These are phyloP conservation scores for Petrosia ficiformis DNA, from an alignment of 37 sponge, comb jelly and placozoan genomes.

Conservation along the genomic window DNA sequence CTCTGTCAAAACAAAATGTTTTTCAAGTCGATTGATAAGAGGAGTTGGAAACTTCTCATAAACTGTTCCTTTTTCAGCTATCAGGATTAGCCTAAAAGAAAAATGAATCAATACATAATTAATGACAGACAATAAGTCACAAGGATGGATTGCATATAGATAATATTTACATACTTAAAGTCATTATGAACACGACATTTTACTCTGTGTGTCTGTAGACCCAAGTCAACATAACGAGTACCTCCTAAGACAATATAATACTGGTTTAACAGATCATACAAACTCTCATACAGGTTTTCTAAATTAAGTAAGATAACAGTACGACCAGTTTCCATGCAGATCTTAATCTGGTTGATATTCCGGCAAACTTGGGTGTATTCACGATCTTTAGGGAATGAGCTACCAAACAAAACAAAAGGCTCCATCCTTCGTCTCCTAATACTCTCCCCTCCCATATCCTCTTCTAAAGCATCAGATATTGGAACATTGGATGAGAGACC, in stretches of 20 bases:
- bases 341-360: slow-evolving; percentile 93
- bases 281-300: slow-evolving; percentile 94
- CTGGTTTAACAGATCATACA: slow-evolving; percentile 95
- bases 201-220: slow-evolving; percentile 84
- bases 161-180: slow-evolving; percentile 80
- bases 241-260: slow-evolving; percentile 62
- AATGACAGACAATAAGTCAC: not conserved
- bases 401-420: slow-evolving; percentile 88
- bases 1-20: slow-evolving; percentile 81
- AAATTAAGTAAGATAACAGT: slow-evolving; percentile 89
- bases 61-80: slow-evolving; percentile 80
- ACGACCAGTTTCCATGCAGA: slow-evolving; percentile 92
- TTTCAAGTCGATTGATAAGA: slow-evolving; percentile 93
- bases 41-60: slow-evolving; percentile 90
- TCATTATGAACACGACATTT: slow-evolving; percentile 81
- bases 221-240: slow-evolving; percentile 84
- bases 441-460: too few relatives aligned
- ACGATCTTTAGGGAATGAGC: slow-evolving; percentile 93
- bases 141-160: too few relatives aligned
- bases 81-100: slow-evolving; percentile 70
- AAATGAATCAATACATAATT: not conserved
- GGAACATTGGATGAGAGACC: too few relatives aligned
- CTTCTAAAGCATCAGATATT: too few relatives aligned
- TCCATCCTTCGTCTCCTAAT: slow-evolving; percentile 14
- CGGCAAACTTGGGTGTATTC: slow-evolving; percentile 95